phyloP scores from a whole-genome alignment of 2,888 invertebrate species.

The Philopedon plagiatum region DNA sequence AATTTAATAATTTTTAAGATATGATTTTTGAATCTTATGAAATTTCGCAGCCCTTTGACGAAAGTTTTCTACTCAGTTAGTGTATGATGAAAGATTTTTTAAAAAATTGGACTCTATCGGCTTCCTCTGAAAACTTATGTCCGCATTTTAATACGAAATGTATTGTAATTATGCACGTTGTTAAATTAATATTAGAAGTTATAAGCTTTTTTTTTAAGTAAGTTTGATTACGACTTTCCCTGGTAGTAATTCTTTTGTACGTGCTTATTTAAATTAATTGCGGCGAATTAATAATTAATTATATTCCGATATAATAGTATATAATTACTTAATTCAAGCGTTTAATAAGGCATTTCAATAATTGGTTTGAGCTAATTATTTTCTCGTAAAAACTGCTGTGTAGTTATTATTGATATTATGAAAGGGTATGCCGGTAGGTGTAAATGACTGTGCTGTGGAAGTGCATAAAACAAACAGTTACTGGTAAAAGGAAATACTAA shows the following conservation, averaged over 20 bases:
- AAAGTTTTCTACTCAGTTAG: too few species aligned
- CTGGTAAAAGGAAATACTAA: slow-evolving; percentile 7
- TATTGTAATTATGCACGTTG: too few species aligned
- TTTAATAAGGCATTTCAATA: slow-evolving; percentile 37
- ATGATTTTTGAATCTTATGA: too few species aligned
- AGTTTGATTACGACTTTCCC: background rate
- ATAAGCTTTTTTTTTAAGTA: too few species aligned
- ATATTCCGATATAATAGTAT: slow-evolving; percentile 26
- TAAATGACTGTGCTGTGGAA: slow-evolving; percentile 4
- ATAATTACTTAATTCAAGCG: slow-evolving; percentile 36
- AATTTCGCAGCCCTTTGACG: too few species aligned
- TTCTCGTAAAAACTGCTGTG: slow-evolving; percentile 9
- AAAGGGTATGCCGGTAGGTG: slow-evolving; percentile 30
- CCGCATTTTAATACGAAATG: too few species aligned
- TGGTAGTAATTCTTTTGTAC: background rate
- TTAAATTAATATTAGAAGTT: too few species aligned
- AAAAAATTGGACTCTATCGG: too few species aligned
- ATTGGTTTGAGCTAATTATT: slow-evolving; percentile 32
- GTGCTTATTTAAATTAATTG: slow-evolving; percentile 6
- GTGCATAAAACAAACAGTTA: slow-evolving; percentile 7
- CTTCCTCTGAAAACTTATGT: too few species aligned
- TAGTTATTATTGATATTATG: slow-evolving; percentile 1
- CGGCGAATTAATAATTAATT: slow-evolving; percentile 21
- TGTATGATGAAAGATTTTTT: too few species aligned
- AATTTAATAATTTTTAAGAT: too few species aligned